Conservation (phyloP, 2,113 vertebrate species). For the Ochotona princeps region DNA sequence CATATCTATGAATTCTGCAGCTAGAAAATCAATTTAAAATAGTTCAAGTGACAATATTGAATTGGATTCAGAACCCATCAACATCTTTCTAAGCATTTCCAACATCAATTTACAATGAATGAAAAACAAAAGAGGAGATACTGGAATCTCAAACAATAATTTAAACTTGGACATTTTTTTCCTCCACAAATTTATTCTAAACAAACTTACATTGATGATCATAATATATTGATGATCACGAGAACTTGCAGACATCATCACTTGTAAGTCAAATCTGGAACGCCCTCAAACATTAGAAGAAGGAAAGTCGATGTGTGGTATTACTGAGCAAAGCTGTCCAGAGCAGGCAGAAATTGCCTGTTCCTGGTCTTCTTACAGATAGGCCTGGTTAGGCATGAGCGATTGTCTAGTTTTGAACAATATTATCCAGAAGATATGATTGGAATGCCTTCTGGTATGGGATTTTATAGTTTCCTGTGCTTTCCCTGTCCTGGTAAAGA, state of each 20-base stretch:
- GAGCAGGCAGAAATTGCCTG: not conserved
- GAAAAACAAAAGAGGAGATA: not conserved
- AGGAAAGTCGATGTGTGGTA: not conserved
- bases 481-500: not conserved
- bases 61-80: not conserved
- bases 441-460: not conserved
- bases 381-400: not conserved
- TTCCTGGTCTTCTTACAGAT: not conserved
- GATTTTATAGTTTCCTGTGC: not conserved
- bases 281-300: not conserved
- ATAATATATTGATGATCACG: not conserved
- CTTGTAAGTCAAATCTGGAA: not conserved
- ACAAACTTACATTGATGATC: not conserved
- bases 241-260: not conserved
- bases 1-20: not conserved
- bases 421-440: not conserved
- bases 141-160: not conserved
- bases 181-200: not conserved
- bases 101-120: conserved; percentile 27
- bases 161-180: not conserved
- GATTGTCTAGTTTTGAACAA: not conserved
- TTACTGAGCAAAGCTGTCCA: not conserved
- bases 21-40: conserved; percentile 4
- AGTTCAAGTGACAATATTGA: not conserved
- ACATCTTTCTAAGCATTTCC: not conserved